Conservation (phyloP, 2,888 invertebrate species). For the Trissoscelio sp. region DNA sequence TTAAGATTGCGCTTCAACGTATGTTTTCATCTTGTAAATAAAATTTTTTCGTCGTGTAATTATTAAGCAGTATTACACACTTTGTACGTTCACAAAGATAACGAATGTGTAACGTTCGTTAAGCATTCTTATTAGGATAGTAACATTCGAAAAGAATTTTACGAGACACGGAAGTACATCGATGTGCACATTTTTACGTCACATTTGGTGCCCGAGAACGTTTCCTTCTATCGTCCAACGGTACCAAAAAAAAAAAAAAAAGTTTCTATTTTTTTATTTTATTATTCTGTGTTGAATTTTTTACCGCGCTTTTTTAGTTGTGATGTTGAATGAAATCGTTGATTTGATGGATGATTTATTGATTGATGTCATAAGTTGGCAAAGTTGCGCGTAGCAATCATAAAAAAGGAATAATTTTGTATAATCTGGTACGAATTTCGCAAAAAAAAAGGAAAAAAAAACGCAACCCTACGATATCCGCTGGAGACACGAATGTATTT, state of each 20-base stretch:
- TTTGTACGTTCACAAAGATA: slow-evolving; percentile 38
- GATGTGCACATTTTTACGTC: slow-evolving; percentile 16
- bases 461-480: slow-evolving; percentile 48
- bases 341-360: not conserved
- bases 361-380: slow-evolving; percentile 11
- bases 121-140: slow-evolving; percentile 38
- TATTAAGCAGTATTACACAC: slow-evolving; percentile 55
- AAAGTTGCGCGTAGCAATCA: slow-evolving; percentile 37
- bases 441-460: no score
- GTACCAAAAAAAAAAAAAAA: slow-evolving; percentile 2
- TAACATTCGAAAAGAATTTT: slow-evolving; percentile 29
- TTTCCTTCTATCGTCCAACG: slow-evolving; percentile 1
- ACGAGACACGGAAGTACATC: slow-evolving; percentile 27
- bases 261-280: no score
- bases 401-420: slow-evolving; percentile 41
- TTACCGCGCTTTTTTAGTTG: not conserved
- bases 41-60: slow-evolving; percentile 44
- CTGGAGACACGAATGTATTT: slow-evolving; percentile 66
- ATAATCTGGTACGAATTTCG: slow-evolving; percentile 52
- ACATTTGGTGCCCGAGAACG: not conserved
- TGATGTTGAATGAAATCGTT: slow-evolving; percentile 1
- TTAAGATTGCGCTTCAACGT: slow-evolving; percentile 12
- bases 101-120: slow-evolving; percentile 34
- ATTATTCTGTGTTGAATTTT: no score
- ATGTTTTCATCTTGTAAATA: slow-evolving; percentile 46